Evolutionary conservation across 2,113 vertebrate species (phyloP), one percentile per base, ranked within the genome.

Genomic region (Jacana jacana): DNA sequence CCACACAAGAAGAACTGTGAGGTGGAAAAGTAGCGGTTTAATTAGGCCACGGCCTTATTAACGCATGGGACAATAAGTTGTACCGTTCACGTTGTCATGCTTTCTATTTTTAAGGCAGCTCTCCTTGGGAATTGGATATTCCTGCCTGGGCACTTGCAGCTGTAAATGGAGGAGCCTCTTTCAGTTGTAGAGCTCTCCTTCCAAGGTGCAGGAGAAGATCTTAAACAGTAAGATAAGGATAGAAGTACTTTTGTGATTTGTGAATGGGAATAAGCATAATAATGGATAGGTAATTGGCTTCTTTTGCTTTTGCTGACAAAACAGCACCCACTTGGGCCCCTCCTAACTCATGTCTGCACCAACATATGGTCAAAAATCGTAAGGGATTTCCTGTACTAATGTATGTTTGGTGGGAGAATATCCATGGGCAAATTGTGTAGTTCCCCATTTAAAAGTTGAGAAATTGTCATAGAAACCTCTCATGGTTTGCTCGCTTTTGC

Each of bases 1-100:
- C 33, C 37, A 54, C 63, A 86, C 44, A 72, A 80, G 31, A 89
- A 79, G 57, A 73, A 80, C 25, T n/a, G n/a, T 46, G 77, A 91
- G 71, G 68, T 88, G 23, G 63, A 92, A 80, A 95, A 90, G 68
- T 27, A 70, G 46, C 51, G 54, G 49, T 88, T 86, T 93, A 88
- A 86, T 90, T 80, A 80, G 49, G n/a, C 63, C 68, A 31, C 75
- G 86, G 37, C 40, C 71, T 80, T 95, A 65, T 69, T 77, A 91
- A 83, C 71, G 90, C 37, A 23, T 6, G 71, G 37, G 79, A 80
- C 82, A 70, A 40, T 88, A 86, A 89, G 61, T 58, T 48, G 44
- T 70, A 42, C n/a, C 4, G 58, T 89, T 88, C 11, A 17, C 12
- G 5, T 55, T 95, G 58, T 81, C 22, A 10, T 91, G 76, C 48